A percentile compares a stretch with the other conserved stretches of the same genome.
These are phyloP conservation scores for Aromia moschata DNA, from an alignment of 2,888 invertebrate species.

Conservation along the genomic window DNA sequence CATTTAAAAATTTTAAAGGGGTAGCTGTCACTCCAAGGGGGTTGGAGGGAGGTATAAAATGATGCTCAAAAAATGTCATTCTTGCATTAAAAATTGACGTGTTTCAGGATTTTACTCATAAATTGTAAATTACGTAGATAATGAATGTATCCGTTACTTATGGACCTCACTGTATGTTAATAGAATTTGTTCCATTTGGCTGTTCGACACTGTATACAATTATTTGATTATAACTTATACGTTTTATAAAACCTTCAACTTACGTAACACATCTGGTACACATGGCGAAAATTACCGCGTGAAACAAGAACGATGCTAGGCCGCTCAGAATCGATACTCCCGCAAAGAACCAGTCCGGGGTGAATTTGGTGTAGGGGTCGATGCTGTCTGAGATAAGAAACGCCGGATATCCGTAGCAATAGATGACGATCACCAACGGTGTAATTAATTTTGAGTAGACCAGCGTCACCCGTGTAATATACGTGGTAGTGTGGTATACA, in stretches of 20 bases:
- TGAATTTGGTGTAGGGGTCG: neutral
- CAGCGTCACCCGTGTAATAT: neutral
- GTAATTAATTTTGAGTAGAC: slow-evolving; percentile 12
- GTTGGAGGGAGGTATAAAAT: too few relatives aligned
- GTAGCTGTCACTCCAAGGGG: too few relatives aligned
- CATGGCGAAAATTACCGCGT: neutral
- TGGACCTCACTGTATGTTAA: too few relatives aligned
- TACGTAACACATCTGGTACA: neutral
- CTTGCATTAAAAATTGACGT: too few relatives aligned
- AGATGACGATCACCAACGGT: neutral
- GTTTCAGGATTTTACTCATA: too few relatives aligned
- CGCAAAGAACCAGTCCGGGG: neutral
- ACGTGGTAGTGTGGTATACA: neutral
- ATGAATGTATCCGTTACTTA: too few relatives aligned
- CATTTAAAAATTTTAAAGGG: too few relatives aligned
- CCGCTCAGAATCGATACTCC: neutral
- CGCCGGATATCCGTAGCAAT: neutral
- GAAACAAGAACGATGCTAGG: neutral
- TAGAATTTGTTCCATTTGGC: too few relatives aligned
- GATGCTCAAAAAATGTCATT: too few relatives aligned
- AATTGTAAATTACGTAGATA: too few relatives aligned
- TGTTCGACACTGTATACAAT: too few relatives aligned
- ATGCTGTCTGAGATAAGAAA: neutral
- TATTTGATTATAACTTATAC: too few relatives aligned
- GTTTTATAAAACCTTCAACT: neutral